Evolutionary conservation across 2,888 invertebrate species (phyloP).

Genomic region (Coelinius sp.): DNA sequence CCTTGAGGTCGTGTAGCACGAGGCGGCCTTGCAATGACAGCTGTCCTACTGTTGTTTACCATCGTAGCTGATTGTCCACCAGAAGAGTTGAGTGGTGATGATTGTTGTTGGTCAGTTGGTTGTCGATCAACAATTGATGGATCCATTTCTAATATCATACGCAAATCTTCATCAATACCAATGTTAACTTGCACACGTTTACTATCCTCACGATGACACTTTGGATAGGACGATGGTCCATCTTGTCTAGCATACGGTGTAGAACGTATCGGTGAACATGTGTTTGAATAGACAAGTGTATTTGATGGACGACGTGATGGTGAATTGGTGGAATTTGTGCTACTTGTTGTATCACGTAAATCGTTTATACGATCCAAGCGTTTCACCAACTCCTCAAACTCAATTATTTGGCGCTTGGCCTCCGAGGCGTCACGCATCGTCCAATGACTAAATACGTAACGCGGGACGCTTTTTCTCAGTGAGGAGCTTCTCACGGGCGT

Average conservation of each 20-base stretch:
- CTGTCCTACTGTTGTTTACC: conserved; percentile 46
- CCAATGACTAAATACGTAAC: conserved; percentile 38
- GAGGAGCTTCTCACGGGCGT: conserved; percentile 48
- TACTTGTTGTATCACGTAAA: conserved; percentile 33
- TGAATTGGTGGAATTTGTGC: conserved; percentile 17
- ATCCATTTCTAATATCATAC: conserved; percentile 77
- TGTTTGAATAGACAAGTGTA: conserved; percentile 14
- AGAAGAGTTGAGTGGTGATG: conserved; percentile 17
- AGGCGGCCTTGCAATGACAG: conserved; percentile 50
- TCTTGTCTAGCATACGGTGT: conserved; percentile 22
- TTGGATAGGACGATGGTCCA: conserved; percentile 28
- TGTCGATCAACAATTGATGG: conserved; percentile 74
- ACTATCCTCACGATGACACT: conserved; percentile 32
- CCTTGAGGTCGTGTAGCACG: conserved; percentile 66
- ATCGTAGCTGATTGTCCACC: conserved; percentile 4
- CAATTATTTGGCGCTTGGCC: conserved; percentile 66
- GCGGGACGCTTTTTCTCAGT: not conserved
- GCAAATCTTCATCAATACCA: conserved; percentile 76
- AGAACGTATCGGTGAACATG: conserved; percentile 26
- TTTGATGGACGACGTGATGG: conserved; percentile 31
- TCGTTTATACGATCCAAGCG: conserved; percentile 67
- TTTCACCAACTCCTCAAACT: conserved; percentile 69
- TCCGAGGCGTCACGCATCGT: conserved; percentile 62
- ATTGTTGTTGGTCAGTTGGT: conserved; percentile 40
- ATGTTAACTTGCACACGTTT: conserved; percentile 72